phyloP scores from a whole-genome alignment of 2,113 vertebrate genomes.

The Platysternon megacephalum region DNA sequence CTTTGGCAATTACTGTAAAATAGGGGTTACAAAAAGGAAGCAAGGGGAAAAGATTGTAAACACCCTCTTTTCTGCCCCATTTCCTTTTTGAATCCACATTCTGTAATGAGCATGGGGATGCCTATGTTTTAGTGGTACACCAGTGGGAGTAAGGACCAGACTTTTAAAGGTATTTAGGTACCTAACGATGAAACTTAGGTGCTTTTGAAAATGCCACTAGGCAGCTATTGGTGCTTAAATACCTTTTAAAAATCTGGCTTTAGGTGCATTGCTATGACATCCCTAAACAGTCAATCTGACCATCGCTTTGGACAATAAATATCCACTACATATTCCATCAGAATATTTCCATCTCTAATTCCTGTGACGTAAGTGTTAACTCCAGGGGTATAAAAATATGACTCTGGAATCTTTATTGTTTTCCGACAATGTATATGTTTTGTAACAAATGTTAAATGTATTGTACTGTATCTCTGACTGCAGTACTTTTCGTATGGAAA shows the following conservation, averaged over 20 bases:
- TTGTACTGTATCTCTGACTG: neutral
- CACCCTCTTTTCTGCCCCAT: neutral
- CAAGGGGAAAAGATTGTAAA: neutral
- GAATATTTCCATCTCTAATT: neutral
- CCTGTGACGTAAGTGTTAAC: neutral
- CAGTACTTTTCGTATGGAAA: neutral
- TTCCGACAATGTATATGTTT: neutral
- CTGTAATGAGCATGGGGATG: neutral
- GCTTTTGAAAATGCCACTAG: neutral
- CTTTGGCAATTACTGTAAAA: neutral
- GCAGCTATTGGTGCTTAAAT: neutral
- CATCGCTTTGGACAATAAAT: neutral
- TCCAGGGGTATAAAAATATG: neutral
- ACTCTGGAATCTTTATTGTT: neutral
- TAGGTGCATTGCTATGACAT: neutral
- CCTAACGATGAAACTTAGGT: slow-evolving; percentile 12
- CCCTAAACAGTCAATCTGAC: neutral
- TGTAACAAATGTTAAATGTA: neutral
- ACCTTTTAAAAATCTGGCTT: neutral
- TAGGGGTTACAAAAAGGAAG: neutral
- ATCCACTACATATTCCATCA: neutral
- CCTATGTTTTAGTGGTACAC: neutral
- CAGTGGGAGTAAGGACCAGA: neutral
- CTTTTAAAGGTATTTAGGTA: neutral
- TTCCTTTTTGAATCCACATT: neutral